Evolutionary conservation across 2,888 invertebrate species (phyloP), one percentile per base, ranked within the genome.

Genomic region (Noctua janthina): DNA sequence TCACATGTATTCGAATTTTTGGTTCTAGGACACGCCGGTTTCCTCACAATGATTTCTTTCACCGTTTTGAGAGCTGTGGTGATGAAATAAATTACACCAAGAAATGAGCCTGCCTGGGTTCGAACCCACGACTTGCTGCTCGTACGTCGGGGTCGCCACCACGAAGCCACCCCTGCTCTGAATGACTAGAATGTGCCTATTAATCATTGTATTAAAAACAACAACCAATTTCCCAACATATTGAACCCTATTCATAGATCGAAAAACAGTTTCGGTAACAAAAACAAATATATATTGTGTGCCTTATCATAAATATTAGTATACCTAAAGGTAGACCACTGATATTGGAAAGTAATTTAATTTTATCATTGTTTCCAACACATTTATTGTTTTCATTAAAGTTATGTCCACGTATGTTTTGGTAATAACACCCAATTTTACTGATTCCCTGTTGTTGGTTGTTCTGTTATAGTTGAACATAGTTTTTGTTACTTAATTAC

Each of bases 321-420:
- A 66, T 74, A 81, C 81, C 82, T 59, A 64, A 72, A 86, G 83
- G 82, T 46, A 77, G 72, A 81, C 74, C 86, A 86, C 83, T 84
- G 88, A 73, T 86, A 91, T 90, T 88, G 87, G 89, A 84, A 90
- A 90, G 88, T 90, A 89, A 91, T 91, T 91, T 87, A 91, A 91
- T 90, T 90, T 91, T 90, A 91, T 91, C 88, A 88, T 87, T 90
- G 87, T 88, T 87, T 87, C 84, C 88, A 87, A 88, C 81, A 90
- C 89, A 86, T 88, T 88, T 90, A 90, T 80, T 79, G 74, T 82
- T 82, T 79, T 79, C 85, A 89, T 79, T 87, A 68, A 86, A 88
- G 71, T 88, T 86, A 77, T 79, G 71, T 43, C 68, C 68, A 72
- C 68, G 75, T 82, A 78, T 75, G 89, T 81, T 89, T 84, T 75